A percentile compares a stretch with the other conserved stretches of the same genome.
Conservation (phyloP, 1,140 invertebrate species). For the Trachelipus rathkii region DNA sequence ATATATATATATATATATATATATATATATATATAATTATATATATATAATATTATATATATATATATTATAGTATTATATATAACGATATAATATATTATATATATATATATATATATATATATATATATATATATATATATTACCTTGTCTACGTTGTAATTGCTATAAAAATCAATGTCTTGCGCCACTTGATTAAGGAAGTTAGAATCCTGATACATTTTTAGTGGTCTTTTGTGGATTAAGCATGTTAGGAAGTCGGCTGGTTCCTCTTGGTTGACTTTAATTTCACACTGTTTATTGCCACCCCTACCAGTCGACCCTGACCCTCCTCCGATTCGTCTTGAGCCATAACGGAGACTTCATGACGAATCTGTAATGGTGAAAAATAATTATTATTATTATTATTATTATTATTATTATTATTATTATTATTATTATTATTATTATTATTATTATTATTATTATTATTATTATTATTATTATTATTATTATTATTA, state of each 20-base stretch:
- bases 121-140: not conserved
- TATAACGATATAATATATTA: not conserved
- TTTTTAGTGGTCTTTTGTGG: conserved; percentile 42
- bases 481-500: too few species aligned
- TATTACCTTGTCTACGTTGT: conserved; percentile 38
- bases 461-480: too few species aligned
- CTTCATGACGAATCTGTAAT: conserved; percentile 41
- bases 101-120: not conserved
- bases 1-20: too few species aligned
- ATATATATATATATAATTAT: too few species aligned
- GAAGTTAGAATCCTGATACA: conserved; percentile 44
- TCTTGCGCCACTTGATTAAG: conserved; percentile 36
- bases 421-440: too few species aligned
- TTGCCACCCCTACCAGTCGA: conserved; percentile 43
- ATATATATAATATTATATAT: too few species aligned
- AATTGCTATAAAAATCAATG: conserved; percentile 42
- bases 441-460: too few species aligned
- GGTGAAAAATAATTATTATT: not conserved
- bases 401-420: too few species aligned
- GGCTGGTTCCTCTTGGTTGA: conserved; percentile 32
- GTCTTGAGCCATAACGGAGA: conserved; percentile 45
- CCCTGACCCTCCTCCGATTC: conserved; percentile 36
- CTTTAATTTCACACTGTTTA: conserved; percentile 44
- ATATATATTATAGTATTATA: not conserved
- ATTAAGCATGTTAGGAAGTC: conserved; percentile 43